These are phyloP conservation scores for Nemopilema nomurai DNA, from an alignment of 30 jellyfish, hydroid and myxozoan genomes.

Conservation along the genomic window DNA sequence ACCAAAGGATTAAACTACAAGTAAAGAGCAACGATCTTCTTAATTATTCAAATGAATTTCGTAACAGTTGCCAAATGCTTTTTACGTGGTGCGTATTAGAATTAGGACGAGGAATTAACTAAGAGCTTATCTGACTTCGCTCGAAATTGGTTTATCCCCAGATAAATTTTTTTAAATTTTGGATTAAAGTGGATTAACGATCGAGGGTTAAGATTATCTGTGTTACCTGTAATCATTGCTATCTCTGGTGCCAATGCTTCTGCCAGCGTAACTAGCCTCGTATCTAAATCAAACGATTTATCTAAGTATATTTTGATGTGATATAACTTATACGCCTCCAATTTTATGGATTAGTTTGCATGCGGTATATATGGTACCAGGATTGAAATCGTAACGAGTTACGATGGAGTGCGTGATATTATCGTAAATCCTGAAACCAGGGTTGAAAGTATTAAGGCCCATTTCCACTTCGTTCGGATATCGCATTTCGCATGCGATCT, in stretches of 20 bases:
- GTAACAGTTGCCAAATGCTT: not conserved
- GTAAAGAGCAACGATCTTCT: no score
- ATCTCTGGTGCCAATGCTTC: constrained; percentile 48
- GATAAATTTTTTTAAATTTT: not conserved
- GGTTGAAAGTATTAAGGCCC: no score
- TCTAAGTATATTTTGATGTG: not conserved
- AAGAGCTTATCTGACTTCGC: not conserved
- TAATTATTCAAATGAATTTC: not conserved
- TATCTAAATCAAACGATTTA: constrained; percentile 56
- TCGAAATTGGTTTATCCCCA: not conserved
- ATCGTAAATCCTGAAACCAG: no score
- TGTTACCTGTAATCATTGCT: constrained; percentile 22
- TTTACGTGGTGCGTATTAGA: not conserved
- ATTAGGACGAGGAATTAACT: not conserved
- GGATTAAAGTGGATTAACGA: not conserved
- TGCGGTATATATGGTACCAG: no score
- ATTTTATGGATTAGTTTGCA: no score
- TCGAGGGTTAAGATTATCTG: not conserved
- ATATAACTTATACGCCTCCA: no score
- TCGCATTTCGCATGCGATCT: no score
- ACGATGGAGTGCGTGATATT: no score
- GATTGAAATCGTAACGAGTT: no score
- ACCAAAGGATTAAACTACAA: not conserved
- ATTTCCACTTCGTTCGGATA: no score
- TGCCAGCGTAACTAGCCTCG: constrained; percentile 71